Evolutionary conservation across 2,113 vertebrate species (phyloP).

Genomic region (Sarotherodon lohbergeri): DNA sequence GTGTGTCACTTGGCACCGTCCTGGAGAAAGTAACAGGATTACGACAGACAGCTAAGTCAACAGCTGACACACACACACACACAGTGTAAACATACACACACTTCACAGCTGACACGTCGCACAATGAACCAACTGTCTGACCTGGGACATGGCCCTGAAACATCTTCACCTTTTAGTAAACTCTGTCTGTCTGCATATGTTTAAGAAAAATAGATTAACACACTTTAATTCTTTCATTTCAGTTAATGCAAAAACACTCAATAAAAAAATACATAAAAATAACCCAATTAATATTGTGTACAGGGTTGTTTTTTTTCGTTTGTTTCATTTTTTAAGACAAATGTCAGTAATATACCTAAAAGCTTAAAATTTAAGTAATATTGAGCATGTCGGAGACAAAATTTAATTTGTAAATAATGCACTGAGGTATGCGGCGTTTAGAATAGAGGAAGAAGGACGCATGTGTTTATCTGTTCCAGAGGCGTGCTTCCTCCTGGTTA

Average conservation of each 20-base stretch:
- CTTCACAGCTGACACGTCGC: slow-evolving; percentile 38
- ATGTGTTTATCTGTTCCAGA: neutral
- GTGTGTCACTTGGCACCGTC: slow-evolving; percentile 45
- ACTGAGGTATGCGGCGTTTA: neutral
- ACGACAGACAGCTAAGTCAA: slow-evolving; percentile 61
- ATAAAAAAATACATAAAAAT: neutral
- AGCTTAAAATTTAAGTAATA: neutral
- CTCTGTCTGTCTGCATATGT: neutral
- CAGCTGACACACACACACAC: slow-evolving; percentile 44
- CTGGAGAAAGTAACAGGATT: slow-evolving; percentile 61
- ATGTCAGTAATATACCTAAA: neutral
- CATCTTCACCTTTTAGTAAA: neutral
- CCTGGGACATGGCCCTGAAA: neutral
- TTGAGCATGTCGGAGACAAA: neutral
- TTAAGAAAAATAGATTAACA: neutral
- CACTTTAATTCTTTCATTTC: neutral
- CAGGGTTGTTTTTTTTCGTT: fast-evolving
- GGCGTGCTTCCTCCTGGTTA: neutral
- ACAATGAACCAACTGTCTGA: slow-evolving; percentile 57
- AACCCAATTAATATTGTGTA: too few relatives aligned
- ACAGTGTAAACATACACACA: neutral
- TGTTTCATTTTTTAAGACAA: neutral
- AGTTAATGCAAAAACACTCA: neutral
- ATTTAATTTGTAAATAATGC: neutral
- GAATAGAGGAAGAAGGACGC: neutral